A percentile compares a stretch with the other conserved stretches of the same genome.
Evolutionary conservation across 2,888 invertebrate species (phyloP).

Genomic region (Drosophila mimica): DNA sequence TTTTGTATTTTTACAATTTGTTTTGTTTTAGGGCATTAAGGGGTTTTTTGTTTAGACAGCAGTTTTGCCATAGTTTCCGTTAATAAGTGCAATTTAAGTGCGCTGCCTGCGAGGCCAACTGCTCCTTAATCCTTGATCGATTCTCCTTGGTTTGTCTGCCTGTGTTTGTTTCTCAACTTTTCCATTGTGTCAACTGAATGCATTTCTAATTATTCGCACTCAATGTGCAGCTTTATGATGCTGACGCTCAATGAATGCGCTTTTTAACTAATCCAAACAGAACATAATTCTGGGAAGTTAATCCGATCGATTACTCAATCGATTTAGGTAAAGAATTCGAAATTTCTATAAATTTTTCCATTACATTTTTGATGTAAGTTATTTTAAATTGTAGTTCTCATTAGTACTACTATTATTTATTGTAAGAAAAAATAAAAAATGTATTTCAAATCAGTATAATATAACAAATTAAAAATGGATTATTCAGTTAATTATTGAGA

Average conservation of each 20-base stretch:
- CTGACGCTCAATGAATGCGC: slow-evolving; percentile 64
- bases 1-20: slow-evolving; percentile 68
- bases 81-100: slow-evolving; percentile 67
- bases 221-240: slow-evolving; percentile 35
- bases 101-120: slow-evolving; percentile 46
- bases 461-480: not conserved
- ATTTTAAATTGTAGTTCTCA: not conserved
- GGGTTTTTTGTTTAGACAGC: slow-evolving; percentile 77
- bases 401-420: not conserved
- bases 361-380: slow-evolving; percentile 14
- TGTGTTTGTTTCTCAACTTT: slow-evolving; percentile 29
- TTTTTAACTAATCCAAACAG: slow-evolving; percentile 44
- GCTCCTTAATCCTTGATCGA: slow-evolving; percentile 26
- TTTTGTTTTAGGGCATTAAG: slow-evolving; percentile 72
- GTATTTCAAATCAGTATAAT: not conserved
- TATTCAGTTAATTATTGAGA: not conserved
- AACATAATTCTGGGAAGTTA: slow-evolving; percentile 18
- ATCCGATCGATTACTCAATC: slow-evolving; percentile 65
- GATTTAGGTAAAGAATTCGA: slow-evolving; percentile 5
- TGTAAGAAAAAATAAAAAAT: not conserved
- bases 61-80: slow-evolving; percentile 31
- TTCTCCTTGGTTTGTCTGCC: slow-evolving; percentile 34
- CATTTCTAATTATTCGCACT: slow-evolving; percentile 64
- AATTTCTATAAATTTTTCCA: slow-evolving; percentile 2
- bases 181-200: slow-evolving; percentile 66